Conservation (phyloP, 2,113 vertebrate genomes). For the Petrocephalus zakoni region DNA sequence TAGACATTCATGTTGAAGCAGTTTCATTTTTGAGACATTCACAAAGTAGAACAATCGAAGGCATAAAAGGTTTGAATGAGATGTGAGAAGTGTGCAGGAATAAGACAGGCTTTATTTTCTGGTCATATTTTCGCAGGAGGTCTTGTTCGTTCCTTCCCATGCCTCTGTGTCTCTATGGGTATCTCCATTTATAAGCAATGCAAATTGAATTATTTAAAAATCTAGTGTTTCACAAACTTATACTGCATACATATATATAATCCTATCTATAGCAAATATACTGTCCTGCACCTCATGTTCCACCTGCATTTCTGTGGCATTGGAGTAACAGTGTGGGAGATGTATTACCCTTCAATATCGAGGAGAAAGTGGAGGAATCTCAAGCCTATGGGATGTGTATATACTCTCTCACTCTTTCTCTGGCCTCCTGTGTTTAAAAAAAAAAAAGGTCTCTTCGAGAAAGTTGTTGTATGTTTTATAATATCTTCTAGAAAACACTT, state of each 20-base stretch:
- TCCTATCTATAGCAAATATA: constrained; percentile 3
- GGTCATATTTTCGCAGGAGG: constrained; percentile 4
- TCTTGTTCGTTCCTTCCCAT: constrained; percentile 40
- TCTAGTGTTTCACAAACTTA: background rate
- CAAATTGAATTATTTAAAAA: background rate
- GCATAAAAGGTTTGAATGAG: background rate
- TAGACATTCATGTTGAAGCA: background rate
- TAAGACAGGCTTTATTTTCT: background rate
- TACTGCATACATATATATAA: background rate
- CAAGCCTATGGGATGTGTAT: constrained; percentile 45
- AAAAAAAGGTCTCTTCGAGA: constrained; percentile 45
- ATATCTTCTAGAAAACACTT: constrained; percentile 85
- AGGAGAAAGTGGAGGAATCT: background rate
- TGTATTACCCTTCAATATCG: background rate
- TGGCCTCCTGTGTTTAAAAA: constrained; percentile 58
- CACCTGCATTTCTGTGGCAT: constrained; percentile 11
- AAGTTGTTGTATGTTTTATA: constrained; percentile 89
- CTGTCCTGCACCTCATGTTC: background rate
- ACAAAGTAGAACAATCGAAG: constrained; percentile 19
- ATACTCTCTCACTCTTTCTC: constrained; percentile 42
- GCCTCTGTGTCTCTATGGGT: background rate
- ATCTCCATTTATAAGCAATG: constrained; percentile 1
- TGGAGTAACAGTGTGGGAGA: background rate
- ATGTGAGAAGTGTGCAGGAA: background rate
- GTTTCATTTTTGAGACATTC: constrained; percentile 10